A percentile compares a stretch with the other conserved stretches of the same genome.
Evolutionary conservation across 2,888 invertebrate genomes (phyloP).

Genomic region (Chymomyza procnemis): DNA sequence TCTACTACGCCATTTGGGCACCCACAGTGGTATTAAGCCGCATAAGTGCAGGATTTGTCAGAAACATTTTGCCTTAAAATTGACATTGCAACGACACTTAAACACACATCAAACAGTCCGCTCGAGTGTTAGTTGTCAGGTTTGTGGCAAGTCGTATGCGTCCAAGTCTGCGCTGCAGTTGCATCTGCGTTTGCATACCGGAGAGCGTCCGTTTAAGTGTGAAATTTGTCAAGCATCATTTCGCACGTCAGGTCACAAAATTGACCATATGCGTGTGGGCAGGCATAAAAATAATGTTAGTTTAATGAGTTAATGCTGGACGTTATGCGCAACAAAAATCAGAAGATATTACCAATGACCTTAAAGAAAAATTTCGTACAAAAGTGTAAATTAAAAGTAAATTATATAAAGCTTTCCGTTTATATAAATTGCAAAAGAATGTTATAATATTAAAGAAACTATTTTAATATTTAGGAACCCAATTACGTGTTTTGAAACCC

Average conservation of each 20-base stretch:
- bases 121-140: slow-evolving; percentile 31
- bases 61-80: slow-evolving; percentile 25
- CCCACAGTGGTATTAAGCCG: slow-evolving; percentile 59
- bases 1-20: slow-evolving; percentile 57
- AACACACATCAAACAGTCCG: slow-evolving; percentile 26
- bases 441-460: neutral
- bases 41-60: slow-evolving; percentile 35
- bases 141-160: slow-evolving; percentile 58
- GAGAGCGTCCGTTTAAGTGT: slow-evolving; percentile 68
- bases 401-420: neutral
- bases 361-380: too few species aligned
- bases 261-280: slow-evolving; percentile 53
- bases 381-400: neutral
- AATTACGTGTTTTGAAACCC: slow-evolving; percentile 67
- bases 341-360: too few species aligned
- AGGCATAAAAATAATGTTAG: slow-evolving; percentile 20
- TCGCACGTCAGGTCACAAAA: slow-evolving; percentile 71
- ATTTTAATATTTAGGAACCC: slow-evolving; percentile 13
- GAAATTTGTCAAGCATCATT: slow-evolving; percentile 57
- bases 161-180: slow-evolving; percentile 59
- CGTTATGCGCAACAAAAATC: too few species aligned
- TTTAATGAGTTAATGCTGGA: neutral
- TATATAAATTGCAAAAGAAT: slow-evolving; percentile 1
- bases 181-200: slow-evolving; percentile 72
- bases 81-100: slow-evolving; percentile 26